Evolutionary conservation across 2,888 invertebrate species (phyloP).

Genomic region (Oscheius sp.): DNA sequence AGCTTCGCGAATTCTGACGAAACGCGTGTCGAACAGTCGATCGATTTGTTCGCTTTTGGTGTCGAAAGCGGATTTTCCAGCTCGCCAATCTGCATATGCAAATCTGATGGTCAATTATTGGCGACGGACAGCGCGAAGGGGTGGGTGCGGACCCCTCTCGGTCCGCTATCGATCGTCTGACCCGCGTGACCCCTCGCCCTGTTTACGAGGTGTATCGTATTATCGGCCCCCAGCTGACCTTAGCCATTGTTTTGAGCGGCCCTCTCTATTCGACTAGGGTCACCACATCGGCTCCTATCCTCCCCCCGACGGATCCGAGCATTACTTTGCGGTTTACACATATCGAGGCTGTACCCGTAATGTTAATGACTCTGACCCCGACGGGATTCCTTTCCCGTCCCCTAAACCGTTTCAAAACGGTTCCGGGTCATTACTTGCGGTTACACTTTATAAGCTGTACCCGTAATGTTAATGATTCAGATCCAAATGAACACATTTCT

Average conservation of each 20-base stretch:
- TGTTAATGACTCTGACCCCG: conserved; percentile 30
- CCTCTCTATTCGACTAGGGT: neutral
- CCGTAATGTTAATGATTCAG: conserved; percentile 38
- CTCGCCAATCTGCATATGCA: conserved; percentile 9
- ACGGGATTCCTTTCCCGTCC: neutral
- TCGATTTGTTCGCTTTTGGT: neutral
- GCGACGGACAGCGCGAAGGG: neutral
- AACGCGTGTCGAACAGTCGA: neutral
- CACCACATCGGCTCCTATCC: neutral
- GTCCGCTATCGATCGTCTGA: conserved; percentile 26
- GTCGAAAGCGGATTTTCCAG: conserved; percentile 3
- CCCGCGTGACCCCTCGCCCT: conserved; percentile 33
- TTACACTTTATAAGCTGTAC: conserved; percentile 35
- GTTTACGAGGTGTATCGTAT: conserved; percentile 31
- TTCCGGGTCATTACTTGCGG: conserved; percentile 33
- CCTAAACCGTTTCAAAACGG: conserved; percentile 16
- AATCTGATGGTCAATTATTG: conserved; percentile 25
- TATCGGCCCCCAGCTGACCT: conserved; percentile 30
- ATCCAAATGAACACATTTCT: conserved; percentile 2
- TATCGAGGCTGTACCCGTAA: conserved; percentile 24
- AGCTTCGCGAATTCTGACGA: no score
- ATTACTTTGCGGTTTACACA: conserved; percentile 20
- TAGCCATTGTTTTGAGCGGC: conserved; percentile 26
- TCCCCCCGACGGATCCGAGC: conserved; percentile 14
- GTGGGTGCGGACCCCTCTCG: conserved; percentile 5